Conservation (phyloP, 2,888 invertebrate genomes). For the Agrochola lychnidis region DNA sequence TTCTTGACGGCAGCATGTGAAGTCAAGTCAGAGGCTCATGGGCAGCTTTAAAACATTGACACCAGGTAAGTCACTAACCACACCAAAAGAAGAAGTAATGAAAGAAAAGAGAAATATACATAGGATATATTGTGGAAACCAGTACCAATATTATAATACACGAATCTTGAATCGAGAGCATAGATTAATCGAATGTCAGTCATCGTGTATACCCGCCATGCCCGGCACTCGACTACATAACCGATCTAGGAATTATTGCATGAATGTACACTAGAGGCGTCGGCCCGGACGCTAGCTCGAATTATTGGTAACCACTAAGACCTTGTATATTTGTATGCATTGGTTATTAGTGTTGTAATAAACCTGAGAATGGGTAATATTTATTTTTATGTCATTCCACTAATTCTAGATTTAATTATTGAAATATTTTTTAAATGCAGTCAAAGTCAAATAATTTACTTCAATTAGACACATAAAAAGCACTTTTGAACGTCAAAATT, state of each 20-base stretch:
- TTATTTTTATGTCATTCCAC: too few relatives aligned
- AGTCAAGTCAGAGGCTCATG: too few relatives aligned
- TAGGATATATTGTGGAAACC: background rate
- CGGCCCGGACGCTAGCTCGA: background rate
- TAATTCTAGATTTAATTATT: too few relatives aligned
- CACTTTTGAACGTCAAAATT: too few relatives aligned
- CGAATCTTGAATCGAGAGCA: background rate
- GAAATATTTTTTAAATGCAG: too few relatives aligned
- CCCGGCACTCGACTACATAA: constrained; percentile 29
- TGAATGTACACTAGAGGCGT: constrained; percentile 36
- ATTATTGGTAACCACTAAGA: constrained; percentile 9
- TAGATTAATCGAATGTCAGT: constrained; percentile 46
- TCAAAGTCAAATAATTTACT: too few relatives aligned
- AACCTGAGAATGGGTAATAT: background rate
- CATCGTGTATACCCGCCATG: constrained; percentile 25
- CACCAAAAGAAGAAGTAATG: background rate
- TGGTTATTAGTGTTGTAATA: background rate
- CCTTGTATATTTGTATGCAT: background rate
- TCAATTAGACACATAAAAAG: too few relatives aligned
- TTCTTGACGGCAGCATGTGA: too few relatives aligned
- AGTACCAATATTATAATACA: background rate
- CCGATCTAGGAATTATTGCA: constrained; percentile 37
- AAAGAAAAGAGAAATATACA: background rate
- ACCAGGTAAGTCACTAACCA: too few relatives aligned
- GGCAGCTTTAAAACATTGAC: too few relatives aligned